Evolutionary conservation across 2,797 vertebrate genomes (phyloP), one percentile per base, ranked within the genome.

Genomic region (Gambusia yucatana): DNA sequence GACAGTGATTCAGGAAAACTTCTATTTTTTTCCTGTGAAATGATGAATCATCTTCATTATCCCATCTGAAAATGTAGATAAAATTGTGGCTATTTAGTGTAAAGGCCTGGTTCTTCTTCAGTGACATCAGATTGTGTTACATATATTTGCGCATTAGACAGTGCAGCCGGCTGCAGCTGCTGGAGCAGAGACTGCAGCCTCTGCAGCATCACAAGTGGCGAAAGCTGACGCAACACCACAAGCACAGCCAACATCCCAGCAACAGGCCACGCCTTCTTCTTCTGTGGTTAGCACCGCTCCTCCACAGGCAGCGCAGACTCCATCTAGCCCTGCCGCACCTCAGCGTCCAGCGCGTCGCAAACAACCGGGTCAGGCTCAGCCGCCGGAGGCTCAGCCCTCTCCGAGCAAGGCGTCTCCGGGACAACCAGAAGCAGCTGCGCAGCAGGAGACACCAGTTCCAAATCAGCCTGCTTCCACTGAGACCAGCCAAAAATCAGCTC

Each of bases 341-440:
- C 95, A 95, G 1, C 94, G 96, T 41, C 96, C 96, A 0, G 94
- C 93, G 25, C 92, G 96, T 10, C 96, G 96, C 77, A 96, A 93
- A 87, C 94, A 94, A 80, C 77, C 90, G 0, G 72, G 82, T 59
- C 82, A 80, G 77, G 81, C 87, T 76, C 90, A 87, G 77, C 88
- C 78, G 77, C 81, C 89, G 0, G 82, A 77, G 3, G 76, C 85
- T 77, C 91, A 85, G 78, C 67, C 83, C 5, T 92, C 92, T 1
- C 90, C 89, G 75, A 82, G 76, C 83, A 92, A 90, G 85, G 72
- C 78, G 0, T 52, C 78, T 59, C 4, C 86, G 8, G 41, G 55
- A 75, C 94, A 88, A 79, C 75, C 36, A 0, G 73, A 80, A 44
- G 80, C 43, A 13, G 8, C 83, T 67, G 83, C 83, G 73, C 91